Percentiles rank a stretch among this genome's conserved stretches.
Evolutionary conservation across 2,888 invertebrate species (phyloP).

Genomic region (Hydraecia micacea): DNA sequence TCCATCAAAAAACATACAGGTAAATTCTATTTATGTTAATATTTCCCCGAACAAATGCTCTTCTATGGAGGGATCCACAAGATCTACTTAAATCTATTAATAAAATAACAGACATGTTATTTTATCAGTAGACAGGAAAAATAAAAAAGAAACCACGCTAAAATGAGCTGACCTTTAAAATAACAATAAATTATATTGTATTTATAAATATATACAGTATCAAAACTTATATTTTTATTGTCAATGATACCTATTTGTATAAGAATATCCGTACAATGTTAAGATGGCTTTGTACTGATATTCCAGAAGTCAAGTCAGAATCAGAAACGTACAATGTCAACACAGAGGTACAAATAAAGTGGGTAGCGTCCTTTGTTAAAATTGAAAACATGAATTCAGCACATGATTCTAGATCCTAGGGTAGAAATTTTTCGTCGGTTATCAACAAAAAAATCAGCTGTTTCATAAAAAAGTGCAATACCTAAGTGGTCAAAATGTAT

Average conservation of each 20-base stretch:
- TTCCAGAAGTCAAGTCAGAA: not conserved
- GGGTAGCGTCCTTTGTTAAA: not conserved
- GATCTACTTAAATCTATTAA: not conserved
- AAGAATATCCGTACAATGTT: not conserved
- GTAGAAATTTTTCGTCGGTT: not conserved
- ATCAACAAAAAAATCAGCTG: not conserved
- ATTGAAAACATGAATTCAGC: not conserved
- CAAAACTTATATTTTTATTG: too few relatives aligned
- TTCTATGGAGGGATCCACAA: not conserved
- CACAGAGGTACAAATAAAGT: not conserved
- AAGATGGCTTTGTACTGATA: not conserved
- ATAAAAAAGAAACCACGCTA: not conserved
- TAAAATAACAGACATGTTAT: not conserved
- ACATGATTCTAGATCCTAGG: not conserved
- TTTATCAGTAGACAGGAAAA: not conserved
- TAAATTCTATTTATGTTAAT: not conserved
- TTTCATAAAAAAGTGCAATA: not conserved
- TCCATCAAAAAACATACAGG: not conserved
- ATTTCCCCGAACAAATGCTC: not conserved
- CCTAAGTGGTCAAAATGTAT: not conserved
- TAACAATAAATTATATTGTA: not conserved
- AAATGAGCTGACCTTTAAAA: conserved; percentile 6
- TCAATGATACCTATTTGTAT: too few relatives aligned
- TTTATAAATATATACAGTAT: too few relatives aligned
- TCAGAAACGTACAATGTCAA: not conserved